Evolutionary conservation across 2,113 vertebrate genomes (phyloP).

Genomic region (Elaphurus davidianus): DNA sequence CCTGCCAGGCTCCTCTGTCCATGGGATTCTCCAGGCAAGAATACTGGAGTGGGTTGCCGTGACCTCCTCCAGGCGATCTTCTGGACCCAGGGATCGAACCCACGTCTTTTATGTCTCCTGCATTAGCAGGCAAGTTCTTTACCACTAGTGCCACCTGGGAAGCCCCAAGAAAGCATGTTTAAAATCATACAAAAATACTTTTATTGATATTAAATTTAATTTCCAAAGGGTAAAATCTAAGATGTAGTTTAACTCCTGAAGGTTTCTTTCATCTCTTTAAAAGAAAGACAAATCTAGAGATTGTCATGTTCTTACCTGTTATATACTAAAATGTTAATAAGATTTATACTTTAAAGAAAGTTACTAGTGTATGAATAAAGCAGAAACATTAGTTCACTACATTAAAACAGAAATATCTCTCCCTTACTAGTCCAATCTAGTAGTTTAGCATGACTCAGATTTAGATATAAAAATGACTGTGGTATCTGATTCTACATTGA

Average conservation of each 20-base stretch:
- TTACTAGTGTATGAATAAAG: not conserved
- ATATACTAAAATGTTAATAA: not conserved
- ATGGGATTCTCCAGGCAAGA: not conserved
- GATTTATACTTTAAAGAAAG: not conserved
- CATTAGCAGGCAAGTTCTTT: not conserved
- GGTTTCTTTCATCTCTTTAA: not conserved
- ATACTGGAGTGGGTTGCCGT: not conserved
- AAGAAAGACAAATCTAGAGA: not conserved
- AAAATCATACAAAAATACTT: not conserved
- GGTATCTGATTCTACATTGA: not conserved
- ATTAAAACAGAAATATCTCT: not conserved
- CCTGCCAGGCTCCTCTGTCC: not conserved
- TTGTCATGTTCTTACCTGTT: not conserved
- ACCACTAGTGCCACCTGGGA: not conserved
- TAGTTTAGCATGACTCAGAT: not conserved
- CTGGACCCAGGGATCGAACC: not conserved
- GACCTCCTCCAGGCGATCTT: not conserved
- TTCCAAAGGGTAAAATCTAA: not conserved
- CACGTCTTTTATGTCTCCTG: not conserved
- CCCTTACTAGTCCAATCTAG: not conserved
- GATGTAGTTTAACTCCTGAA: not conserved
- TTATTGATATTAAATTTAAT: not conserved
- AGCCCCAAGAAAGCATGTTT: not conserved
- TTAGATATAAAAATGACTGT: constrained; percentile 28
- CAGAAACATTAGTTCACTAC: not conserved